A percentile compares a stretch with the other conserved stretches of the same genome.
These are phyloP conservation scores for Acleris cristana DNA, from an alignment of 2,888 invertebrate species.

Conservation along the genomic window DNA sequence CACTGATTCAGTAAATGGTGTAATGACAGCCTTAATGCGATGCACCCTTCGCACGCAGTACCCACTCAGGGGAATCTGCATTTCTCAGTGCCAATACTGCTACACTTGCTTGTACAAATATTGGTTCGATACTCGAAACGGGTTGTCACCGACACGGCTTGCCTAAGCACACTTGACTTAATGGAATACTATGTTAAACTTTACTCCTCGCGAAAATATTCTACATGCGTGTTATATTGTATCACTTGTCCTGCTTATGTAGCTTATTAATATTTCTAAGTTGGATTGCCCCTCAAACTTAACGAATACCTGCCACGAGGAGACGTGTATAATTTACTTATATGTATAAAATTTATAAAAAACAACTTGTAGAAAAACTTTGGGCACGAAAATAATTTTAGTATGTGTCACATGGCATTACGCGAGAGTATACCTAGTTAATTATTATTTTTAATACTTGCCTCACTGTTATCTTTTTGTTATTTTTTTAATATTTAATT, in stretches of 20 bases:
- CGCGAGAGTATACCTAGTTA: too few relatives aligned
- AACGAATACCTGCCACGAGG: too few relatives aligned
- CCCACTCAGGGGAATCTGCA: constrained; percentile 63
- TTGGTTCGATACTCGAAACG: constrained; percentile 70
- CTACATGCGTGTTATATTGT: background rate
- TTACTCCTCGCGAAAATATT: constrained; percentile 15
- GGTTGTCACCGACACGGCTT: constrained; percentile 69
- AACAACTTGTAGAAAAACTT: too few relatives aligned
- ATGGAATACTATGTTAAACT: constrained; percentile 60
- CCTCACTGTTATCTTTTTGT: too few relatives aligned
- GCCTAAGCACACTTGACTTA: constrained; percentile 63
- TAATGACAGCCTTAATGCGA: constrained; percentile 49
- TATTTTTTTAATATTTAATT: too few relatives aligned
- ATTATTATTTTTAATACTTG: too few relatives aligned
- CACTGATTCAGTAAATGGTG: constrained; percentile 38
- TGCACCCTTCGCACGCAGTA: constrained; percentile 67
- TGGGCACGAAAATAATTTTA: too few relatives aligned
- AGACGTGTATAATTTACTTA: too few relatives aligned
- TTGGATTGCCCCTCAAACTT: too few relatives aligned
- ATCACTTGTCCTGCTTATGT: background rate
- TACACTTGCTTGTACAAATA: constrained; percentile 73
- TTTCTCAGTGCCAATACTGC: constrained; percentile 63
- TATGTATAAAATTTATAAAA: too few relatives aligned
- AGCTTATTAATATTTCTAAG: too few relatives aligned
- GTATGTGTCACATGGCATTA: too few relatives aligned